phyloP scores from a whole-genome alignment of 1,140 invertebrate species.

The Sinonovacula constricta region DNA sequence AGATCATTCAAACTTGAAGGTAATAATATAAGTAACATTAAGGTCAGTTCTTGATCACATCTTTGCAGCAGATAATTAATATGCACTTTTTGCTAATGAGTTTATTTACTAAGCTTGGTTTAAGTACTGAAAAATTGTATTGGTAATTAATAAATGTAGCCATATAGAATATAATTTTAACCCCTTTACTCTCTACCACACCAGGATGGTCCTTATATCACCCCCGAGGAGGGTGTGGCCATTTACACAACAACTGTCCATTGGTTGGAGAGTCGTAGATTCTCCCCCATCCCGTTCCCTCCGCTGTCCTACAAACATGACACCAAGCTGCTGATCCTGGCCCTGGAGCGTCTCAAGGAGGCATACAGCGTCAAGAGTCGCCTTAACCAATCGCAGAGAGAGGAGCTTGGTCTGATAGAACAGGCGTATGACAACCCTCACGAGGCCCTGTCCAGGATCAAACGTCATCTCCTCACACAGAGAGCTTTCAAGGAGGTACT shows the following conservation, averaged over 20 bases:
- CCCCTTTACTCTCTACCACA: slow-evolving; percentile 39
- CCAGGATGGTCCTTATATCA: slow-evolving; percentile 98
- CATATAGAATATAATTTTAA: no score
- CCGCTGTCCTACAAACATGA: slow-evolving; percentile 99
- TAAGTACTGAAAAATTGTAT: no score
- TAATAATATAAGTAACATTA: no score
- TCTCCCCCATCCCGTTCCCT: slow-evolving; percentile 99
- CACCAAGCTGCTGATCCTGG: slow-evolving; percentile 98
- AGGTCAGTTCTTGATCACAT: no score
- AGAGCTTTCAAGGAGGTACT: slow-evolving; percentile 99
- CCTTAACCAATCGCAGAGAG: slow-evolving; percentile 98
- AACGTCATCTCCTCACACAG: slow-evolving; percentile 98
- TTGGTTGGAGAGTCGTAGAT: slow-evolving; percentile 98
- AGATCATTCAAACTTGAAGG: no score
- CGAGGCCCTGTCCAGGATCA: slow-evolving; percentile 98
- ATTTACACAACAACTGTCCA: slow-evolving; percentile 99
- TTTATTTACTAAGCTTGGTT: no score
- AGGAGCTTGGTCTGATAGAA: slow-evolving; percentile 98
- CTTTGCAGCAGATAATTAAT: no score
- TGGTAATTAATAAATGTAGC: no score
- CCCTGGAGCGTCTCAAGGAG: slow-evolving; percentile 97
- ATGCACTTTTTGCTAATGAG: no score
- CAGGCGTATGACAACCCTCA: slow-evolving; percentile 99
- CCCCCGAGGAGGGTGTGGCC: slow-evolving; percentile 99
- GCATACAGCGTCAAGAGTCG: slow-evolving; percentile 99